These are phyloP conservation scores for Urophycis tenuis DNA, from an alignment of 2,797 vertebrate species.

Conservation along the genomic window DNA sequence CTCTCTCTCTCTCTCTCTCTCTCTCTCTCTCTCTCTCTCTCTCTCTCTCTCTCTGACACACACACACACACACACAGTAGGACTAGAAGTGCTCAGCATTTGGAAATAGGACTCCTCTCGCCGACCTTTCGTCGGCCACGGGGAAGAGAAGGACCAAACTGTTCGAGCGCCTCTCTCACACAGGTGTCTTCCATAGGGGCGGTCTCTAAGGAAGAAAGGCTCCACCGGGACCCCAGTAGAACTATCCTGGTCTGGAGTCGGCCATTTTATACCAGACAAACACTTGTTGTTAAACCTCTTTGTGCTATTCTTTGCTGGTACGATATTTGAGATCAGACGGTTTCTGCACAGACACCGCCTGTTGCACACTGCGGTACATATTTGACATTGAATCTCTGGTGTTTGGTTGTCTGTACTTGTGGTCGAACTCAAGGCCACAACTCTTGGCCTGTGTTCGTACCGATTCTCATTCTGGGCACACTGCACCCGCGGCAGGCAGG, in stretches of 20 bases:
- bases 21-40: not conserved
- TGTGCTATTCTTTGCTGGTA: no score
- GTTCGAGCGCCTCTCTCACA: conserved; percentile 12
- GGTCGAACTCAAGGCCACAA: not conserved
- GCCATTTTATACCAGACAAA: no score
- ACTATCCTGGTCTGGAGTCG: not conserved
- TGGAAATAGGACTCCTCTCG: conserved; percentile 45
- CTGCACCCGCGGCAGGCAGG: conserved; percentile 15
- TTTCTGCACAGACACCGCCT: not conserved
- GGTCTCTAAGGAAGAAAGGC: not conserved
- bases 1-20: not conserved
- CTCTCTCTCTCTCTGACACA: conserved; percentile 1
- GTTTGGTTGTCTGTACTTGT: not conserved
- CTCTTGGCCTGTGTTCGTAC: not conserved
- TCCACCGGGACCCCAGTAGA: not conserved
- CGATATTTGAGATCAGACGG: not conserved
- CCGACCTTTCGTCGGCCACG: conserved; percentile 25
- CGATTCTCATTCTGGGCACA: conserved; percentile 25
- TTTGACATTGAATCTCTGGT: conserved; percentile 2
- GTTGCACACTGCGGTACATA: not conserved
- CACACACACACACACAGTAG: conserved; percentile 23
- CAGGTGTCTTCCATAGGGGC: not conserved
- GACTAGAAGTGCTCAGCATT: conserved; percentile 47
- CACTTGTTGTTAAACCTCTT: no score
- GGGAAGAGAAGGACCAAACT: conserved; percentile 1